Evolutionary conservation across 2,888 invertebrate species (phyloP), one percentile per base, ranked within the genome.

Genomic region (Acleris sparsana): DNA sequence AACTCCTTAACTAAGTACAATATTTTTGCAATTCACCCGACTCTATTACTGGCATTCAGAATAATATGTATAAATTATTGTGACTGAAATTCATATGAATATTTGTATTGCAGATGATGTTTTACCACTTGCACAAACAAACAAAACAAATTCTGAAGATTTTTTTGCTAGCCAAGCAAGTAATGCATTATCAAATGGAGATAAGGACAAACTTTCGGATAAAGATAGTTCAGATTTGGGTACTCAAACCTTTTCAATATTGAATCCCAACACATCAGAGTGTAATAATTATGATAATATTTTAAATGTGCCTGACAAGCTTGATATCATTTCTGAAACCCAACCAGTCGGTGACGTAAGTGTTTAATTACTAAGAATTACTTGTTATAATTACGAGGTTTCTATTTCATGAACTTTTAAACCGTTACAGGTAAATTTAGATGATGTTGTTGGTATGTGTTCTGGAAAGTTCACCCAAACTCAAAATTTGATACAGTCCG

Each of bases 371-470:
- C 46, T n/a, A n/a, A 33, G 9, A 33, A 9, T 46, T 16, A 46
- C n/a, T 16, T 46, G 5, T 13, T 39, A 13, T n/a, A 46, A 46
- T n/a, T n/a, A n/a, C 6, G 5, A 46, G 4, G 6, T n/a, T n/a
- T 3, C 7, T 4, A 16, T 20, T 17, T 29, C 29, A 2, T 46
- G 2, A 11, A n/a, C 46, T 20, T 48, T 33, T 25, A 18, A 17
- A 18, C 7, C 57, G 1, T 81, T 77, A 63, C 73, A 88, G 89
- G 76, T 74, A 39, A 86, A 84, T 57, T 89, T 94, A 7, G 93
- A 93, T 39, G 93, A 93, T 58, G 80, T 95, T 13, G 88, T 93
- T 63, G 89, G 87, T 22, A 80, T 95, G 63, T 94, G 94, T 75
- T 94, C 94, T 0, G 95, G 95, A 4, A 92, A 71, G n/a, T 81